Base-by-base conservation (phyloP, 2,888 invertebrate genomes). In the Melieria picta region DNA sequence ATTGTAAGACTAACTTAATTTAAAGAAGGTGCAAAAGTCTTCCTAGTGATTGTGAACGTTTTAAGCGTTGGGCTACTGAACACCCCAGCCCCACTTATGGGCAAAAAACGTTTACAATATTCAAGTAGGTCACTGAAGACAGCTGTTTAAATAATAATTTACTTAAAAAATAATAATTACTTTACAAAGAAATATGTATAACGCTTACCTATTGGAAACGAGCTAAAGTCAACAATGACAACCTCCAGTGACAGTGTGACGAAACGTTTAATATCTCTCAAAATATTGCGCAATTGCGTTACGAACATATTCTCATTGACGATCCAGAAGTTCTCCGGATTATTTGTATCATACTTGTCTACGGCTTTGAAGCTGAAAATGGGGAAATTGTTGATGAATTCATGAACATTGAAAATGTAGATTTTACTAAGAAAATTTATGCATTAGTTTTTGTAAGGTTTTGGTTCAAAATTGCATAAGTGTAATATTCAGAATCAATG, bases 161-260 rank as follows among this genome's bases (percentile, higher is more conserved):
- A 13, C 42, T 58, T 9, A 58, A 9, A 58, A 30, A 2, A 58
- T 9, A 4, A 11, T 9, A 58, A 10, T 9, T 42, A 3, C 2
- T 30, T 30, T 30, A 30, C 30, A 30, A 30, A 30, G 30, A 30
- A 30, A 30, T 30, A 30, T 30, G 30, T 30, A 30, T 30, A 10
- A 71, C 45, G 63, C 72, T 74, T 74, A 82, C 82, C 87, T 50
- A 85, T 81, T 0, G 94, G 94, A 85, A 95, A 94, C 73, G 94
- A 91, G 80, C 95, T 94, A 61, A 96, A 93, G 81, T 96, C 95
- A 64, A 96, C 85, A 74, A 96, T 90, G 9, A 95, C 89, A 48
- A 94, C 88, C 88, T 94, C 94, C 74, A 90, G 88, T 0, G 94
- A 91, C 55, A 88, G 85, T 78, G 91, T 89, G 58, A 93, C 86